Percentiles rank a stretch among this genome's conserved stretches.
Conservation (phyloP, 2,113 vertebrate species). For the Pelecanoides urinatrix region DNA sequence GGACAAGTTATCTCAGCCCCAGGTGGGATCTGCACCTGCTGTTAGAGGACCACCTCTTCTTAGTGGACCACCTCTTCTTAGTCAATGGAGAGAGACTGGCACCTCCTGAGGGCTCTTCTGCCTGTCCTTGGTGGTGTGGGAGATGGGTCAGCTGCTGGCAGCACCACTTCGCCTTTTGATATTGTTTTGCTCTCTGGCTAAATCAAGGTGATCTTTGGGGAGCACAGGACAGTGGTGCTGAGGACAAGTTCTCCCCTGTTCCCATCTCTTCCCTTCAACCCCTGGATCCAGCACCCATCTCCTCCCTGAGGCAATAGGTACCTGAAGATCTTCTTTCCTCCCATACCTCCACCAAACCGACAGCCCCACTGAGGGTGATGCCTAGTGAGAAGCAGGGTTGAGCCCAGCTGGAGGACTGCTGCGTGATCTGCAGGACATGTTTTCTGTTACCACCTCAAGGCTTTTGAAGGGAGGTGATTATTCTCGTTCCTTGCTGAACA, state of each 20-base stretch:
- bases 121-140: not conserved
- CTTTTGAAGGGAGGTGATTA: not conserved
- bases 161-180: not conserved
- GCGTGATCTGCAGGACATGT: not conserved
- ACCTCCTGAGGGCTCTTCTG: not conserved
- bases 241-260: not conserved
- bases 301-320: fast-evolving
- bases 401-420: not conserved
- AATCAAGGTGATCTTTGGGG: not conserved
- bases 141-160: not conserved
- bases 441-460: not conserved
- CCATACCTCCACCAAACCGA: not conserved
- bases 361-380: not conserved
- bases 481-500: not conserved
- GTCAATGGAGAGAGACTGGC: not conserved
- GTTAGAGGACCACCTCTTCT: not conserved
- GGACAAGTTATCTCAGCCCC: not conserved
- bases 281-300: not conserved
- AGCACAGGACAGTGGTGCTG: not conserved
- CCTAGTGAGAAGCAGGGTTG: not conserved
- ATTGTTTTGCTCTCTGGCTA: not conserved
- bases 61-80: not conserved
- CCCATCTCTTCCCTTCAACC: not conserved
- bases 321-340: not conserved
- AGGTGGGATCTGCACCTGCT: not conserved